Evolutionary conservation across 2,888 invertebrate species (phyloP).

Genomic region (Drosophila infuscata): DNA sequence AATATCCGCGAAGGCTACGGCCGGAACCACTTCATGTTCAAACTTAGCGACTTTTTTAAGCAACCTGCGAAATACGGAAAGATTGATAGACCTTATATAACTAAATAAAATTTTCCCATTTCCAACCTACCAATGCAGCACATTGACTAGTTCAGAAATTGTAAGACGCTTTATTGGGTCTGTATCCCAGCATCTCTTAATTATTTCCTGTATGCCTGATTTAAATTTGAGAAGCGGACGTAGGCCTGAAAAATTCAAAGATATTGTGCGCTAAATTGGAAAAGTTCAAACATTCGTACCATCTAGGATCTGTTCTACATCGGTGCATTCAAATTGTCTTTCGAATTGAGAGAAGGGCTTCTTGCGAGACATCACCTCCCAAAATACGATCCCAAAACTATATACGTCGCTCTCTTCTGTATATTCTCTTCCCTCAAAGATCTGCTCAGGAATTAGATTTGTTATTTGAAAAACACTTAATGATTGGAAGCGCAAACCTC

Average conservation of each 20-base stretch:
- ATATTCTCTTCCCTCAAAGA: not conserved
- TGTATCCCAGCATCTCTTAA: not conserved
- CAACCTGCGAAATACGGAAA: not conserved
- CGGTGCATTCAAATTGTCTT: no score
- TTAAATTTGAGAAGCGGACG: conserved; percentile 1
- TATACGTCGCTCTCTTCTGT: not conserved
- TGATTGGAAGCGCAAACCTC: not conserved
- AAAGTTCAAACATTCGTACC: not conserved
- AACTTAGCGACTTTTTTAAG: not conserved
- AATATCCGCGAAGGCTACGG: not conserved
- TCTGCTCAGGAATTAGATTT: not conserved
- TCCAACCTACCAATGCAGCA: not conserved
- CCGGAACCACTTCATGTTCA: not conserved
- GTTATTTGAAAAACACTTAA: no score
- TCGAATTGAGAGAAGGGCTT: not conserved
- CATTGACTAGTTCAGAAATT: not conserved
- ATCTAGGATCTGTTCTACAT: not conserved
- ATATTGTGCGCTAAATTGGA: no score
- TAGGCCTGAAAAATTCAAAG: not conserved
- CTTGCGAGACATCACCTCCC: conserved; percentile 6
- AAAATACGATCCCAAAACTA: conserved; percentile 12
- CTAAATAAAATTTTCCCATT: no score
- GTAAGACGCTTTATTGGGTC: not conserved
- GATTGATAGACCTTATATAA: not conserved
- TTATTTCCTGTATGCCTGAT: not conserved